A percentile compares a stretch with the other conserved stretches of the same genome.
Evolutionary conservation across 2,113 vertebrate species (phyloP).

Genomic region (Neolamprologus cancellatus): DNA sequence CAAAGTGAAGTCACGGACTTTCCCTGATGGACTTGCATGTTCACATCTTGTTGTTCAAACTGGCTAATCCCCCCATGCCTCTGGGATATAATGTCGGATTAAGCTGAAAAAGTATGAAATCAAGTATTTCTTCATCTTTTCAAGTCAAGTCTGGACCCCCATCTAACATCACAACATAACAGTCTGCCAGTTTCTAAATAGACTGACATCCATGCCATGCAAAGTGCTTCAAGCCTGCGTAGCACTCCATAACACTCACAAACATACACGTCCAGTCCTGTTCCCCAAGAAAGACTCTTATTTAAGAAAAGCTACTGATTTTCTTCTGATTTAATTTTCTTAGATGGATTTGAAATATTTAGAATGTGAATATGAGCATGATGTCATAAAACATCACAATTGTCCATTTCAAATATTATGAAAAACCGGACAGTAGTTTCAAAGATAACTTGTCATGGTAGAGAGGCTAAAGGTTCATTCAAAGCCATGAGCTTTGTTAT

Average conservation of each 20-base stretch:
- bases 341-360: background rate
- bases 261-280: constrained; percentile 41
- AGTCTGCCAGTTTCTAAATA: constrained; percentile 23
- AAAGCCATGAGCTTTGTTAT: rapidly evolving
- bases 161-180: constrained; percentile 13
- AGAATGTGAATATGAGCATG: background rate
- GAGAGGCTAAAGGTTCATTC: background rate
- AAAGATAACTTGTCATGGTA: background rate
- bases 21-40: background rate
- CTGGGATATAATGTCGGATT: background rate
- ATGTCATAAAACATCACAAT: background rate
- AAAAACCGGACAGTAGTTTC: rapidly evolving
- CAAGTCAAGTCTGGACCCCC: background rate
- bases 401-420: rapidly evolving
- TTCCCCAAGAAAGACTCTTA: background rate
- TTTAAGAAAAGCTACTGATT: background rate
- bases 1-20: background rate
- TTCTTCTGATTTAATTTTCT: background rate
- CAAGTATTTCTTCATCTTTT: constrained; percentile 6
- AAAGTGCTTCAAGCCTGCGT: constrained; percentile 1
- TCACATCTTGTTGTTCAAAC: background rate
- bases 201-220: constrained; percentile 19
- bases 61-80: background rate
- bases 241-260: background rate
- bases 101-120: constrained; percentile 3